A percentile compares a stretch with the other conserved stretches of the same genome.
phyloP scores from a whole-genome alignment of 2,888 invertebrate genomes.

The Aleiodes testaceus region DNA sequence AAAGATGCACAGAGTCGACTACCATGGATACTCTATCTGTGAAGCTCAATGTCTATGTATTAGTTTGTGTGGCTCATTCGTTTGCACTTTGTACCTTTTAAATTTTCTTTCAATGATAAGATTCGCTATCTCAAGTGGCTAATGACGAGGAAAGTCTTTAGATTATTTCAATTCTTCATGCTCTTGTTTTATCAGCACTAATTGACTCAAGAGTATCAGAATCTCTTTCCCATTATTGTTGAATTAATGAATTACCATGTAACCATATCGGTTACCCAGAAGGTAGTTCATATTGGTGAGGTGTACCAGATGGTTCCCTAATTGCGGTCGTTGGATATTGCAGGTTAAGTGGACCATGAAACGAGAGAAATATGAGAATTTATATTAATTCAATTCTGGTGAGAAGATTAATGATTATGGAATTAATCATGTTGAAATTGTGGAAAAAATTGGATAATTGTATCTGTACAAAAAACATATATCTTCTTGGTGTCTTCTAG shows the following conservation, averaged over 20 bases:
- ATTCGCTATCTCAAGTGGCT: too few species aligned
- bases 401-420: not conserved
- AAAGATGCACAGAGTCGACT: constrained; percentile 65
- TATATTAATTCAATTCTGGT: constrained; percentile 11
- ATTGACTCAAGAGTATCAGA: too few species aligned
- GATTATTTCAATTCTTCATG: too few species aligned
- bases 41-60: constrained; percentile 22
- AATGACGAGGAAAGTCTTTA: too few species aligned
- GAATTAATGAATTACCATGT: constrained; percentile 14
- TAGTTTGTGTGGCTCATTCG: not conserved
- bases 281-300: constrained; percentile 8
- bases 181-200: too few species aligned
- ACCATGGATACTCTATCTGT: constrained; percentile 17
- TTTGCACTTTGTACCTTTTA: not conserved
- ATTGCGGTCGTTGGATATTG: constrained; percentile 31
- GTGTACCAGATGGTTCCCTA: constrained; percentile 22
- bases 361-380: constrained; percentile 10
- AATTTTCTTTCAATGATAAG: too few species aligned
- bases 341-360: constrained; percentile 17
- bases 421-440: not conserved
- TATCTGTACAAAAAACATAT: too few species aligned
- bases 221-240: not conserved
- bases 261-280: constrained; percentile 19
- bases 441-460: not conserved
- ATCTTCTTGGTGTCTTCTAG: not conserved